Evolutionary conservation across 2,113 vertebrate genomes (phyloP).

Genomic region (Tychaedon coryphoeus): DNA sequence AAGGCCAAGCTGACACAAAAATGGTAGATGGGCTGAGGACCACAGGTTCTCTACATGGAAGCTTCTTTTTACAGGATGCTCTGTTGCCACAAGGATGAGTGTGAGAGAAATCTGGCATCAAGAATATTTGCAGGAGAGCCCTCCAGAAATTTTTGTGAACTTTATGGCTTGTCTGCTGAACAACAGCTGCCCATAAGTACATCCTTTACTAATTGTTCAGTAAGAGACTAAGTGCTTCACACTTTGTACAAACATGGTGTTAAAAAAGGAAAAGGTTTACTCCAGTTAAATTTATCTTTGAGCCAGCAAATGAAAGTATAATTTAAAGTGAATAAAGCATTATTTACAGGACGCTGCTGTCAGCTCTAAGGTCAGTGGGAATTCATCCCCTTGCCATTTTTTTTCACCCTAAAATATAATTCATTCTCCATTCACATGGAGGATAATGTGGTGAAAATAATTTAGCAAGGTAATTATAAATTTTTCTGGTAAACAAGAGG

Average conservation of each 20-base stretch:
- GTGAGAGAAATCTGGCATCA: neutral
- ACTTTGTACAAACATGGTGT: neutral
- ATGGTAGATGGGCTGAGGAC: neutral
- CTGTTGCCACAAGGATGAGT: neutral
- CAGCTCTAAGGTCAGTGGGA: conserved; percentile 18
- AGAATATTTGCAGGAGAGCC: neutral
- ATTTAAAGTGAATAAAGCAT: neutral
- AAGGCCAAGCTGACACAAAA: neutral
- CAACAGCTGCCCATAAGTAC: neutral
- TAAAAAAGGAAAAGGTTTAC: neutral
- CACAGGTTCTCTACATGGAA: neutral
- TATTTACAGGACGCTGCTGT: conserved; percentile 45
- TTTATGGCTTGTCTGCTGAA: neutral
- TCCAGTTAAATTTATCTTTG: neutral
- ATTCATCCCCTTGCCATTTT: conserved; percentile 55
- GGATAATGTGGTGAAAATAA: neutral
- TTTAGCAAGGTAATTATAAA: neutral
- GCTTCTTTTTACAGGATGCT: neutral
- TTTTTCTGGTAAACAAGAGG: neutral
- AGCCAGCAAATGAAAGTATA: neutral
- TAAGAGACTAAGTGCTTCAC: neutral
- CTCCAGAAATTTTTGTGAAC: neutral
- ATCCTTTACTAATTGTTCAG: neutral
- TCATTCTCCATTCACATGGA: conserved; percentile 18
- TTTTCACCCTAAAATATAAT: conserved; percentile 52